Base-by-base conservation (phyloP, 92 coral and sea anemone species). In the Epizoanthus stellaris region DNA sequence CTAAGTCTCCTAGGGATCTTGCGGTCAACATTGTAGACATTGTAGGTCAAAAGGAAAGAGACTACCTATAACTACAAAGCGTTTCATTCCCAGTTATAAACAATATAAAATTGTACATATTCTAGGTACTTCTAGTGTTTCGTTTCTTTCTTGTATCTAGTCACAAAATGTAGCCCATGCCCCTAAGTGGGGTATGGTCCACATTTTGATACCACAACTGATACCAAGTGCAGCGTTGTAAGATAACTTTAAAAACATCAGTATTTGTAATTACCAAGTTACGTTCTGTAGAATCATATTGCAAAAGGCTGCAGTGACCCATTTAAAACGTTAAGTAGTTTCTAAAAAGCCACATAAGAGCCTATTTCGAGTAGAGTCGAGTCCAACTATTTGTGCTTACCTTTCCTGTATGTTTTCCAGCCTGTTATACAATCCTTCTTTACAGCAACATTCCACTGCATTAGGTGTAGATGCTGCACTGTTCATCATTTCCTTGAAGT, bases 321-420 rank as follows among this genome's bases (percentile, higher is more conserved):
- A 57, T 6, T 17, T 36, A 14, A 67, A 17, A 67, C 4, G 47
- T 3, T 1, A 38, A 66, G 14, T 64, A 66, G 38, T 36, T 39
- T 15, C 17, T 30, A 30, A 70, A 6, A 45, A 45, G 10, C 8
- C 52, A 45, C 7, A 45, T 6, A 45, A 4, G 52, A 45, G 52
- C 52, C 52, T 45, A 45, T 45, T 45, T 45, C 52, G 52, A 10
- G 52, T 4, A 70, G 1, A 39, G 4, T 9, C 38, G 42, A 13
- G 20, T 12, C 45, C 61, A 57, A n/a, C 34, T 23, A 6, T 53
- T 17, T 45, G 0, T n/a, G 34, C 57, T 30, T 76, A 94, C 99
- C 96, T 96, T 88, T 96, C 99, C 85, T 94, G 99, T 16, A 96
- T 87, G 80, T 95, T 90, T 77, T 96, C 99, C 6, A 96, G 97